Evolutionary conservation across 1,140 invertebrate species (phyloP), one percentile per base, ranked within the genome.

Genomic region (Drosophila asahinai): DNA sequence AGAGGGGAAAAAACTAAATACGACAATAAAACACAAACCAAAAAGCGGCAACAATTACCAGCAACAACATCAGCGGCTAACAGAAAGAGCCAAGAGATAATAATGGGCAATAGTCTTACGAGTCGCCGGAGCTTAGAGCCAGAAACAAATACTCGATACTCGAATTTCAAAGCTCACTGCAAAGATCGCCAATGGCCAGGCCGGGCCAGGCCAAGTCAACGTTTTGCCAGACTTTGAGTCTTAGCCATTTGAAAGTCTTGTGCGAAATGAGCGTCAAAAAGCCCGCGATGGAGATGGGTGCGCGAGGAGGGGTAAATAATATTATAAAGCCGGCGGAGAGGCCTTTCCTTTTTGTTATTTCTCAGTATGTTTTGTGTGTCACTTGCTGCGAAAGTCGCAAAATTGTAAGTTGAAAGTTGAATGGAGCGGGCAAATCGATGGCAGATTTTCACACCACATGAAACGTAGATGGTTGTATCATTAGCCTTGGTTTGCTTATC

Each of bases 1-100:
- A 19, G 19, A 49, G 15, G 54, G 67, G 6, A 33, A 33, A 68
- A 66, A 64, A 58, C 45, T 40, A 61, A 82, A 82, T 83, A 30
- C 58, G 66, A 75, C 54, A 63, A 71, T 66, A 71, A 68, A 68
- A 52, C 49, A 47, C 65, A 47, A 71, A 27, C 67, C 68, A 48
- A 78, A 86, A 86, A 86, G 79, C 83, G 83, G 67, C 83, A 89
- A 90, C 83, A 84, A 87, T 87, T 87, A 90, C 84, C 77, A 82
- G 58, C 64, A 89, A 72, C 82, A 83, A 67, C 80, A 77, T 71
- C 70, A 65, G 48, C 54, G 77, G 57, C 72, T 45, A 72, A 54
- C 72, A 58, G 71, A 48, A 75, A 78, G 51, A 55, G 49, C 76
- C 75, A 61, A 61, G 27, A 71, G 75, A 83, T 78, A 87, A 87